A percentile compares a stretch with the other conserved stretches of the same genome.
Conservation (phyloP, 30 jellyfish, hydroid and myxozoan species). For the Sanderia malayensis region DNA sequence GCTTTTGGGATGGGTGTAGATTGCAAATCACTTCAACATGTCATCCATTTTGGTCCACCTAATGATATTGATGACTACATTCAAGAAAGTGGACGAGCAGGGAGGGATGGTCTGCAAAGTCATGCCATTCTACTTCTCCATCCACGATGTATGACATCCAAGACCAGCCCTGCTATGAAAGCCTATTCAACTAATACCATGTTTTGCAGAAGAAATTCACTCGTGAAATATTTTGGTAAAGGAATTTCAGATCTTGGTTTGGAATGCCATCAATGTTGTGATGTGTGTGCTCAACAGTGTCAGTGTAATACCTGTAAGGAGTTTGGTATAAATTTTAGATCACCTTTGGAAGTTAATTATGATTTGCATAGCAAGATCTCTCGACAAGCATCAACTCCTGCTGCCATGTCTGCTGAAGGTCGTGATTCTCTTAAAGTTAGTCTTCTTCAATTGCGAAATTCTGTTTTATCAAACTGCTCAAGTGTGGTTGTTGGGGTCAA, state of each 20-base stretch:
- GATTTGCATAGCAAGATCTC: too few species aligned
- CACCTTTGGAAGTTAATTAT: too few species aligned
- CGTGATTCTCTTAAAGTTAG: too few species aligned
- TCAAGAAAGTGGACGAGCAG: conserved; percentile 1
- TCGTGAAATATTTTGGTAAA: not conserved
- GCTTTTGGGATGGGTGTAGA: not conserved
- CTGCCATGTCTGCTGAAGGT: not conserved
- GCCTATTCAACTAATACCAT: not conserved
- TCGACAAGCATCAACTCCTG: too few species aligned
- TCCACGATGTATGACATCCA: not conserved
- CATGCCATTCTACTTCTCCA: not conserved
- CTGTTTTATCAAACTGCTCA: not conserved
- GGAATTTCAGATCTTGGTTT: not conserved
- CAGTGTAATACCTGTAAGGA: not conserved
- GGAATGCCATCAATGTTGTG: not conserved
- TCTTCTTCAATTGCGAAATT: not conserved
- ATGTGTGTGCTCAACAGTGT: conserved; percentile 1
- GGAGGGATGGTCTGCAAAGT: conserved; percentile 1
- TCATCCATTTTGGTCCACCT: conserved; percentile 5
- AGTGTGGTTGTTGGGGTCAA: not conserved
- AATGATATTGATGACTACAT: conserved; percentile 7
- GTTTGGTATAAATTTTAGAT: too few species aligned
- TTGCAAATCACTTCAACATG: not conserved
- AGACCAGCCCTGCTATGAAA: not conserved
- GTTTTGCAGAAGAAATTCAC: not conserved